Evolutionary conservation across 2,113 vertebrate genomes (phyloP), one percentile per base, ranked within the genome.

Genomic region (Mustela nigripes): DNA sequence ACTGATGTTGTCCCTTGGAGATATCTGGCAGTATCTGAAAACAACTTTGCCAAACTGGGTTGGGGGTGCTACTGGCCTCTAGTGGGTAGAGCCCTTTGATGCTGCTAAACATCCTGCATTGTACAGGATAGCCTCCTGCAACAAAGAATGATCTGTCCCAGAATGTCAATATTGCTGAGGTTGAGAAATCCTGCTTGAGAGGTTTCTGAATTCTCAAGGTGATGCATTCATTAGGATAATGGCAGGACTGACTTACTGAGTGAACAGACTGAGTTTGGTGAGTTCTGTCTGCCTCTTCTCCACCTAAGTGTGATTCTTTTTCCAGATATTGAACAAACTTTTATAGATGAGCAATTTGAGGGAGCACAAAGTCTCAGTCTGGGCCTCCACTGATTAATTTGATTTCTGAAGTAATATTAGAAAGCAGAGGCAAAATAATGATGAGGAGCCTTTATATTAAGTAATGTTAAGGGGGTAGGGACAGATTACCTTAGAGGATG

Each of bases 331-430:
- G 39, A 92, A 9, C 21, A 95, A 79, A 48, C 33, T 71, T 84
- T 80, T 74, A 88, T 74, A 80, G 16, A 60, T 18, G 21, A 71
- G 26, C 36, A 48, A 2, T 71, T 67, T 74, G 39, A 94, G 79
- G 33, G 19, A 76, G 15, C 11, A 4, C 21, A 7, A 82, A 73
- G 71, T 79, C 26, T 94, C 26, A 45, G 42, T 33, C 56, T 60
- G 74, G 21, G 26, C 10, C 36, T 48, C 60, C 36, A 69, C 22
- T 33, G 42, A 50, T 79, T 50, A 81, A 78, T 73, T 71, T 89
- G 16, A 82, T 67, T 86, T 90, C 45, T 73, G 39, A 79, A 93
- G 71, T 62, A 74, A 62, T 74, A 90, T 93, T 91, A 58, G 42
- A 67, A 95, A 74, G 67, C n/a, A 63, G 63, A 69, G 33, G 76